Conservation (phyloP, 2,113 vertebrate genomes). For the Hippoglossus stenolepis region DNA sequence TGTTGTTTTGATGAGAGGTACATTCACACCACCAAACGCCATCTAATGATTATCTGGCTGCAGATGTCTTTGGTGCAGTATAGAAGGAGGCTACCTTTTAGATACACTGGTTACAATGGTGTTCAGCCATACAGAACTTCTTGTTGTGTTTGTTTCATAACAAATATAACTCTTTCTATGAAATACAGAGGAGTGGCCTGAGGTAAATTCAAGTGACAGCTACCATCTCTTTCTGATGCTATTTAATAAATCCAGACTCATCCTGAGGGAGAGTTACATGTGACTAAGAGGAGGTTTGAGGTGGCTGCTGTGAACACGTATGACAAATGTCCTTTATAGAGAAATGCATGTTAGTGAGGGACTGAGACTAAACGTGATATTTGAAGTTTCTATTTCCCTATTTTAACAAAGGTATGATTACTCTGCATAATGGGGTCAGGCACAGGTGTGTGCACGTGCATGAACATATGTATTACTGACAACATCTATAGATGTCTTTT, state of each 20-base stretch:
- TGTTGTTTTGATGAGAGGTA: conserved; percentile 56
- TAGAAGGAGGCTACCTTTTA: too few species aligned
- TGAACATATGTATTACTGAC: too few species aligned
- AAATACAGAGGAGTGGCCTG: background rate
- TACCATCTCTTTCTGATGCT: background rate
- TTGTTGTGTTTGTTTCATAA: conserved; percentile 9
- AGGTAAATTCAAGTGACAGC: conserved; percentile 8
- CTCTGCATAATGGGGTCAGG: too few species aligned
- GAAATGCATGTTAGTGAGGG: background rate
- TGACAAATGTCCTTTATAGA: background rate
- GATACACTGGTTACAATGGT: background rate
- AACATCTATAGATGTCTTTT: too few species aligned
- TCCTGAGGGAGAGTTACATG: background rate
- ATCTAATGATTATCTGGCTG: conserved; percentile 51
- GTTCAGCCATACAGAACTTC: conserved; percentile 8
- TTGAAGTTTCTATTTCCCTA: too few species aligned
- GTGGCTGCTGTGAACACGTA: background rate
- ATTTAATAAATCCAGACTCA: conserved; percentile 10
- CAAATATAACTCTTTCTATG: background rate
- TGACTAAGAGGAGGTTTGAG: background rate
- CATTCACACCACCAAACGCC: conserved; percentile 56
- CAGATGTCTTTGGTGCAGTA: too few species aligned
- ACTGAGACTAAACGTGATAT: too few species aligned
- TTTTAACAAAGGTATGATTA: too few species aligned
- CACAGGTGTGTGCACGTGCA: too few species aligned